Conservation (phyloP, 53 echinoderm and acorn worm species). For the Apostichopus leukothele region DNA sequence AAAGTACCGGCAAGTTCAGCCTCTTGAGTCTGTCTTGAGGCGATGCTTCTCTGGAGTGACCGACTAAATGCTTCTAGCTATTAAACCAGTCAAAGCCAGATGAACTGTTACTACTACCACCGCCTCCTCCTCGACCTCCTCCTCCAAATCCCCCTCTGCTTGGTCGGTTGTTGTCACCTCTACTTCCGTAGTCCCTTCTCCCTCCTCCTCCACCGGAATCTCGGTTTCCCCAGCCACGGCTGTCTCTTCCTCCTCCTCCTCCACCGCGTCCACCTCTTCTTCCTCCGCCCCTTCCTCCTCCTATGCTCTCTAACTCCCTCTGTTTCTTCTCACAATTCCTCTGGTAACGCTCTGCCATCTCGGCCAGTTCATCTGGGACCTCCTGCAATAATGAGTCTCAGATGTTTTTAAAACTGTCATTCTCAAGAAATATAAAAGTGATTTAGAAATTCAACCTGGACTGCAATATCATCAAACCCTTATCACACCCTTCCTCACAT, state of each 20-base stretch:
- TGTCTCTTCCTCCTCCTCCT: constrained; percentile 39
- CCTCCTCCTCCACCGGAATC: constrained; percentile 22
- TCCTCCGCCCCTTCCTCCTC: constrained; percentile 53
- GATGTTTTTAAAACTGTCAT: not conserved
- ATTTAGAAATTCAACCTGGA: too few relatives aligned
- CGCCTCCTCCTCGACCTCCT: constrained; percentile 49
- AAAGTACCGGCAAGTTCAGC: too few relatives aligned
- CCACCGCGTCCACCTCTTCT: constrained; percentile 60
- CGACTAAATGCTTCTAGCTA: not conserved
- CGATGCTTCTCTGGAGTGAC: not conserved
- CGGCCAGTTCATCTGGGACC: constrained; percentile 82
- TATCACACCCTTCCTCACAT: too few relatives aligned
- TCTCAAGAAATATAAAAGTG: not conserved
- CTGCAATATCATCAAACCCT: too few relatives aligned
- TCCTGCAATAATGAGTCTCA: constrained; percentile 61
- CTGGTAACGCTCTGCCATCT: constrained; percentile 89
- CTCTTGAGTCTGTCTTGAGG: too few relatives aligned
- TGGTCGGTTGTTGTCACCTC: constrained; percentile 43
- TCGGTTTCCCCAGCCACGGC: constrained; percentile 46
- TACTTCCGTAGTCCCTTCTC: constrained; percentile 15
- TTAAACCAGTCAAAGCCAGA: constrained; percentile 35
- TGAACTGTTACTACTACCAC: constrained; percentile 14
- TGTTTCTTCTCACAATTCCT: constrained; percentile 53
- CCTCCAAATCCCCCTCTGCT: constrained; percentile 38
- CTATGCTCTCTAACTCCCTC: constrained; percentile 53